Percentiles rank a stretch among this genome's conserved stretches.
Conservation (phyloP, 1,140 invertebrate species). For the Thaumetopoea pityocampa region DNA sequence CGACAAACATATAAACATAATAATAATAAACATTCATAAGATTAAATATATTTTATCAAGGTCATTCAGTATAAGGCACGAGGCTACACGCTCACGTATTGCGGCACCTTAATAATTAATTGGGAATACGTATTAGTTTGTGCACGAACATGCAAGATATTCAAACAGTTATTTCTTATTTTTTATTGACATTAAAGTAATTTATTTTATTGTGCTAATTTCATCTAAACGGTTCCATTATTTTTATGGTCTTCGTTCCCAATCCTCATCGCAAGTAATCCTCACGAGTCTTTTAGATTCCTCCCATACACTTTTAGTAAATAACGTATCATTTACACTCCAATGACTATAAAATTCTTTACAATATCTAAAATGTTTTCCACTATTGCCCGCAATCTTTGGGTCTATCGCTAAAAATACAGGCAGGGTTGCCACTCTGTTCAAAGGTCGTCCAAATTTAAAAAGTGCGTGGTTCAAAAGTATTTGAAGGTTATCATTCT, state of each 20-base stretch:
- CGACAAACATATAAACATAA: too few species aligned
- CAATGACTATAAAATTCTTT: constrained; percentile 45
- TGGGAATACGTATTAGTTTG: too few species aligned
- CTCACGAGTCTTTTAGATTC: constrained; percentile 34
- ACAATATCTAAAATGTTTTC: constrained; percentile 77
- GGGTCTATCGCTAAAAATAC: constrained; percentile 82
- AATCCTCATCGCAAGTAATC: constrained; percentile 36
- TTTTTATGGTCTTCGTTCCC: constrained; percentile 19
- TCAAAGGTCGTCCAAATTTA: constrained; percentile 65
- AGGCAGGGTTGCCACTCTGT: constrained; percentile 83
- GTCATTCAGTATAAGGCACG: too few species aligned
- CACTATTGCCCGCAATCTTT: constrained; percentile 77
- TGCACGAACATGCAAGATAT: too few species aligned
- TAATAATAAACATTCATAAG: too few species aligned
- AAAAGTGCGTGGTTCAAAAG: constrained; percentile 29
- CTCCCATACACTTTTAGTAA: constrained; percentile 36
- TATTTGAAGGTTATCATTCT: constrained; percentile 63
- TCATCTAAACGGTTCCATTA: neutral
- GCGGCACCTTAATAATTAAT: too few species aligned
- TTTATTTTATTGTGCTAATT: too few species aligned
- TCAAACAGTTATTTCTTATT: too few species aligned
- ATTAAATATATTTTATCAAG: too few species aligned
- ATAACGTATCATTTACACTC: constrained; percentile 33
- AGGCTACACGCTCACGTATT: too few species aligned
- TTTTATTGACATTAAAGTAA: too few species aligned